A percentile compares a stretch with the other conserved stretches of the same genome.
phyloP scores from a whole-genome alignment of 2,888 invertebrate species.

The Epinotia brunnichana region DNA sequence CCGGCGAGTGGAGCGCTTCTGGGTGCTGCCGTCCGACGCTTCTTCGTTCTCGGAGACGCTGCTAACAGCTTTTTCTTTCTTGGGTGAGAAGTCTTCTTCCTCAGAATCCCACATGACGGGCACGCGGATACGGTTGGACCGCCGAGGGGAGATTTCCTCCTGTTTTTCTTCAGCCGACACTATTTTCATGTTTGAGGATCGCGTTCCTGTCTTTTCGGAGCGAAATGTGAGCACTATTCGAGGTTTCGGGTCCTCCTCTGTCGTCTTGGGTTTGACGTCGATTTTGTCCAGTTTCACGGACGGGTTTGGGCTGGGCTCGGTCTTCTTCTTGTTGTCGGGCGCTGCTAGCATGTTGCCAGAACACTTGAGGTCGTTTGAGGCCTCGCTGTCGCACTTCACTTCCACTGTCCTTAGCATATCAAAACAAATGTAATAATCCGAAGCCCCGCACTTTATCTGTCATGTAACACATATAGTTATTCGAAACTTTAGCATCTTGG shows the following conservation, averaged over 20 bases:
- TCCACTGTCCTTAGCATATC: slow-evolving; percentile 35
- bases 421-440: slow-evolving; percentile 20
- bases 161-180: slow-evolving; percentile 76
- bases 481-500: slow-evolving; percentile 13
- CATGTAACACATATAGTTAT: slow-evolving; percentile 1
- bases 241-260: slow-evolving; percentile 78
- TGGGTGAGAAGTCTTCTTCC: slow-evolving; percentile 67
- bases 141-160: slow-evolving; percentile 68
- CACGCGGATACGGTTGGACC: slow-evolving; percentile 67
- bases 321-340: slow-evolving; percentile 67
- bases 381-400: slow-evolving; percentile 32
- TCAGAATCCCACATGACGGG: slow-evolving; percentile 69
- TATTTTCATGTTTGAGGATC: slow-evolving; percentile 81
- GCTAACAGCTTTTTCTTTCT: slow-evolving; percentile 59
- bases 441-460: slow-evolving; percentile 6
- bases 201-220: slow-evolving; percentile 84
- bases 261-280: slow-evolving; percentile 62
- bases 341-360: slow-evolving; percentile 70
- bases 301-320: slow-evolving; percentile 59
- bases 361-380: slow-evolving; percentile 24
- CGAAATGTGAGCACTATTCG: slow-evolving; percentile 85
- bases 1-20: slow-evolving; percentile 86
- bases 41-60: slow-evolving; percentile 74
- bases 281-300: slow-evolving; percentile 61
- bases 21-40: slow-evolving; percentile 66